Percentiles rank a stretch among this genome's conserved stretches.
Evolutionary conservation across 35 echinoderm and acorn worm species (phyloP).

Genomic region (Lytechinus variegatus): DNA sequence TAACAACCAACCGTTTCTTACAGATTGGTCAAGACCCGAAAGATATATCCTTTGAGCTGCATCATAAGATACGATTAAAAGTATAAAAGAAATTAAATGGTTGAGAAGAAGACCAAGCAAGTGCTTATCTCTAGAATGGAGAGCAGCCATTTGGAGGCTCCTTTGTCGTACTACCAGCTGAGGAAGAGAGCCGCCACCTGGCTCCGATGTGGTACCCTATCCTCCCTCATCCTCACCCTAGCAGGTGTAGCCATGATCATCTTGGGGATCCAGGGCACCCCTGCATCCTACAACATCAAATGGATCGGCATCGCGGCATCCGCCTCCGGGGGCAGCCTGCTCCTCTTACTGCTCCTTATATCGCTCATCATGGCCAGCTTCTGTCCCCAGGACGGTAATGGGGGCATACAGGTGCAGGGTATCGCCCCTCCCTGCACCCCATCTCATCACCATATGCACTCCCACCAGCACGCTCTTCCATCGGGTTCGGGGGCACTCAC

Average conservation of each 20-base stretch:
- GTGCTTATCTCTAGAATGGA: neutral
- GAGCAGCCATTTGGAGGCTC: constrained; percentile 3
- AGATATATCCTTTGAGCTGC: neutral
- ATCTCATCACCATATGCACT: constrained; percentile 33
- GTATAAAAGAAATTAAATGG: neutral
- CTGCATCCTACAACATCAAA: constrained; percentile 39
- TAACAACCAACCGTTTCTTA: neutral
- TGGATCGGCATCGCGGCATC: constrained; percentile 47
- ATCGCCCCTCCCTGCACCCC: constrained; percentile 8
- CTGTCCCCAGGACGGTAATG: constrained; percentile 20
- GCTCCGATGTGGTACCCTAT: constrained; percentile 35
- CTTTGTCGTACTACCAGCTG: constrained; percentile 36
- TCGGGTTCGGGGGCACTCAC: constrained; percentile 28
- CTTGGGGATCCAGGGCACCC: constrained; percentile 35
- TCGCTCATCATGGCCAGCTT: constrained; percentile 50
- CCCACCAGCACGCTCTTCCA: constrained; percentile 13
- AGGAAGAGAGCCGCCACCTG: constrained; percentile 39
- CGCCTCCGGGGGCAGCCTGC: constrained; percentile 27
- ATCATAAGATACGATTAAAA: neutral
- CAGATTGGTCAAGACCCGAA: neutral
- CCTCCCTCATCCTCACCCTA: constrained; percentile 24
- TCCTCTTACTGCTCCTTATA: constrained; percentile 22
- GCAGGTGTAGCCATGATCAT: constrained; percentile 44
- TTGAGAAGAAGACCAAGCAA: neutral
- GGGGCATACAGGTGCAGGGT: neutral